A percentile compares a stretch with the other conserved stretches of the same genome.
Evolutionary conservation across 2,888 invertebrate species (phyloP).

Genomic region (Rhamnusium bicolor): DNA sequence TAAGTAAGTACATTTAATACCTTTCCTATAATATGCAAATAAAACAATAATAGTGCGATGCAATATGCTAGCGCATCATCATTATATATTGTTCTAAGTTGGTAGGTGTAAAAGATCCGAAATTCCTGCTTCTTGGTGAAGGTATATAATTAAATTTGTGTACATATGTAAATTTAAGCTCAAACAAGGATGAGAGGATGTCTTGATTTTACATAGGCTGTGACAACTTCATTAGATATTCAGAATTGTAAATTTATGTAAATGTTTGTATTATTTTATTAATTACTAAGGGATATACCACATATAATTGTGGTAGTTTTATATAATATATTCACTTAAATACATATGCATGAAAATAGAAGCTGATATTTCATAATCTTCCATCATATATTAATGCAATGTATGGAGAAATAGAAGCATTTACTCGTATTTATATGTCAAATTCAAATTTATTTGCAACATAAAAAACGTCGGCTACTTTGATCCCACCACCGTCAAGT

Average conservation of each 20-base stretch:
- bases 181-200: constrained; percentile 31
- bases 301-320: constrained; percentile 26
- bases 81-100: constrained; percentile 15
- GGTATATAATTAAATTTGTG: constrained; percentile 37
- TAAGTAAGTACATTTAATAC: neutral
- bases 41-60: constrained; percentile 16
- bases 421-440: too few relatives aligned
- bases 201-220: constrained; percentile 36
- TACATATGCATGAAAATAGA: neutral
- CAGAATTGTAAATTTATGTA: constrained; percentile 37
- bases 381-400: neutral
- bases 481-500: too few relatives aligned
- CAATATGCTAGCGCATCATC: neutral
- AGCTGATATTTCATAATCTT: neutral
- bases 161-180: constrained; percentile 35
- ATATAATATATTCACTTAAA: neutral
- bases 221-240: constrained; percentile 37
- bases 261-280: constrained; percentile 35
- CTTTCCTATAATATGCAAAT: constrained; percentile 11
- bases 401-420: neutral
- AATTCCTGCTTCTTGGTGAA: constrained; percentile 32
- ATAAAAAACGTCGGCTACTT: too few relatives aligned
- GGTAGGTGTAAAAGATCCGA: constrained; percentile 31
- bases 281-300: constrained; percentile 25
- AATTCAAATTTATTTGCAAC: too few relatives aligned